Evolutionary conservation across 2,888 invertebrate genomes (phyloP).

Genomic region (Himalopsyche kuldschensis): DNA sequence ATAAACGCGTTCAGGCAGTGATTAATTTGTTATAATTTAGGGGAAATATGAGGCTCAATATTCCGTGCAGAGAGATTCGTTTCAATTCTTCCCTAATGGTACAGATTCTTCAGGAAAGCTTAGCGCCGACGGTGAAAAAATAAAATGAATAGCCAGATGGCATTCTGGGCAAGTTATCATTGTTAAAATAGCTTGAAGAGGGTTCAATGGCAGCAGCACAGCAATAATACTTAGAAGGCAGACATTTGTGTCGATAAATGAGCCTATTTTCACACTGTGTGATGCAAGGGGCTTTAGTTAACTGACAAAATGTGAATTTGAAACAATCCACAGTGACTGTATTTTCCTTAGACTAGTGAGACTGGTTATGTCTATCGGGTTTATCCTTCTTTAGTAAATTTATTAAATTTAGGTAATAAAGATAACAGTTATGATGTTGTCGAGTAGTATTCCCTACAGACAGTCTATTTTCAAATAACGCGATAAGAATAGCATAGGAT

Average conservation of each 20-base stretch:
- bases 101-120: neutral
- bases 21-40: neutral
- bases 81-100: neutral
- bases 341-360: neutral
- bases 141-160: neutral
- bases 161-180: neutral
- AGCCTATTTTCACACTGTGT: neutral
- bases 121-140: neutral
- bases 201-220: neutral
- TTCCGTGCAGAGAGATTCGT: neutral
- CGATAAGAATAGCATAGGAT: no score
- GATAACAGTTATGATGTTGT: no score
- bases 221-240: neutral
- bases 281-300: neutral
- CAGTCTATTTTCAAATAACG: no score
- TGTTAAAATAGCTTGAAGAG: neutral
- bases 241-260: neutral
- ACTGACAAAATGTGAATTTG: neutral
- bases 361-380: no score
- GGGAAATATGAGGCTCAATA: neutral
- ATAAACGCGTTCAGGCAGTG: neutral
- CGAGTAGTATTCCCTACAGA: no score
- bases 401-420: no score
- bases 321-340: neutral
- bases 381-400: no score